Conservation (phyloP, 2,888 invertebrate genomes). For the Dusona sp. region DNA sequence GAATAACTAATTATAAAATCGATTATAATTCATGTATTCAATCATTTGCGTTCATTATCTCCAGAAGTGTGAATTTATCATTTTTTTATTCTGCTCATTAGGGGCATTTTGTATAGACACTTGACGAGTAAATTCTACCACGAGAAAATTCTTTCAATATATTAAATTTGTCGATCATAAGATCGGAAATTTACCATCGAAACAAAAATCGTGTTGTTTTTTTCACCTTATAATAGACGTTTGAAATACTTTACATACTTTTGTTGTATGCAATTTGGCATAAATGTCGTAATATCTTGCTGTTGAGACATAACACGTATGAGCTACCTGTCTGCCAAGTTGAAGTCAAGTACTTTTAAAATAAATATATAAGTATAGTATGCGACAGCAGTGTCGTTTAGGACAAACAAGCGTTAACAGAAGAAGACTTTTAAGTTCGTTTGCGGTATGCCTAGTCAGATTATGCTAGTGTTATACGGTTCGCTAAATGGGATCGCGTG, state of each 20-base stretch:
- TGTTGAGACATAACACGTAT: background rate
- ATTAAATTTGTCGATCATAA: background rate
- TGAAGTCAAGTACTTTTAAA: conserved; percentile 2
- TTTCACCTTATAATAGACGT: too few species aligned
- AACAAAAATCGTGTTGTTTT: too few species aligned
- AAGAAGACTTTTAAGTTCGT: conserved; percentile 57
- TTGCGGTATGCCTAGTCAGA: conserved; percentile 50
- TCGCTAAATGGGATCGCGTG: conserved; percentile 37
- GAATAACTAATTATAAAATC: too few species aligned
- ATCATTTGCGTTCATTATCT: too few species aligned
- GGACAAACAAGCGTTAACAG: conserved; percentile 28
- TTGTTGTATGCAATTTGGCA: background rate
- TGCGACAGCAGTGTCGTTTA: conserved; percentile 16
- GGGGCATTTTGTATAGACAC: too few species aligned
- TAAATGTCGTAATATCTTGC: background rate
- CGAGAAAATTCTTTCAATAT: background rate
- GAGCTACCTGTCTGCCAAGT: background rate
- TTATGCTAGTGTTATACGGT: conserved; percentile 41
- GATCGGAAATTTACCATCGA: too few species aligned
- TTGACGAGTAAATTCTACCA: too few species aligned
- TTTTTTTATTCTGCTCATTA: too few species aligned
- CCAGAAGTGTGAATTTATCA: too few species aligned
- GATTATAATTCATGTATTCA: too few species aligned
- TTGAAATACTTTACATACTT: background rate
- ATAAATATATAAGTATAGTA: conserved; percentile 20